Percentiles rank a stretch among this genome's conserved stretches.
phyloP scores from a whole-genome alignment of 35 echinoderm and acorn worm genomes.

The Chiridota heheva region DNA sequence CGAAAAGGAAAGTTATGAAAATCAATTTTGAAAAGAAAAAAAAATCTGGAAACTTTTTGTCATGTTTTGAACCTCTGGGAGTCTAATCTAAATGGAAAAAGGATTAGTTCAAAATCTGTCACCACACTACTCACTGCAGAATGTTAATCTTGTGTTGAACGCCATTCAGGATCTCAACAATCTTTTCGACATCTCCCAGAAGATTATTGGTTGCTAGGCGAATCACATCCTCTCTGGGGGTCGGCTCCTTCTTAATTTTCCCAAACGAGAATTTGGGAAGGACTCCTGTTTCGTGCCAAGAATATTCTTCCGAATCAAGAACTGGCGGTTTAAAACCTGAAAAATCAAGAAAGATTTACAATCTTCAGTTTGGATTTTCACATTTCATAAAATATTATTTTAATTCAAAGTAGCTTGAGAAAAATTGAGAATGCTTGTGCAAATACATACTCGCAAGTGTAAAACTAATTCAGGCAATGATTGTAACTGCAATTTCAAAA shows the following conservation, averaged over 20 bases:
- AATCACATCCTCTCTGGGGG: not conserved
- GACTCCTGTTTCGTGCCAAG: slow-evolving; percentile 12
- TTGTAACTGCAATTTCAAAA: not conserved
- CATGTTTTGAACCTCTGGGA: no score
- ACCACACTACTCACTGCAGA: slow-evolving; percentile 31
- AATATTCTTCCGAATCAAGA: slow-evolving; percentile 4
- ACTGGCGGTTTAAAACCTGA: slow-evolving; percentile 21
- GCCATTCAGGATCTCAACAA: slow-evolving; percentile 17
- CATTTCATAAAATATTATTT: not conserved
- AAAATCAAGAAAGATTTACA: not conserved
- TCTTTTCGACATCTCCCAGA: not conserved
- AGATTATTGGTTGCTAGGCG: slow-evolving; percentile 30
- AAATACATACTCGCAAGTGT: not conserved
- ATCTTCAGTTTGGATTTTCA: not conserved
- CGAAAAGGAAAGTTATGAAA: no score
- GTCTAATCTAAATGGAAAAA: no score
- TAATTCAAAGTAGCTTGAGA: not conserved
- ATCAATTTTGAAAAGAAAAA: no score
- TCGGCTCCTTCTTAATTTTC: not conserved
- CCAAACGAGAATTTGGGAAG: slow-evolving; percentile 18
- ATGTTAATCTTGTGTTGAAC: slow-evolving; percentile 36
- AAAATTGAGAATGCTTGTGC: not conserved
- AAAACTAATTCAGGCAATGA: not conserved
- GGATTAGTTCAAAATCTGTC: no score
- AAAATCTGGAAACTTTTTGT: no score